Conservation (phyloP, 2,113 vertebrate species). For the Percina caprodes region DNA sequence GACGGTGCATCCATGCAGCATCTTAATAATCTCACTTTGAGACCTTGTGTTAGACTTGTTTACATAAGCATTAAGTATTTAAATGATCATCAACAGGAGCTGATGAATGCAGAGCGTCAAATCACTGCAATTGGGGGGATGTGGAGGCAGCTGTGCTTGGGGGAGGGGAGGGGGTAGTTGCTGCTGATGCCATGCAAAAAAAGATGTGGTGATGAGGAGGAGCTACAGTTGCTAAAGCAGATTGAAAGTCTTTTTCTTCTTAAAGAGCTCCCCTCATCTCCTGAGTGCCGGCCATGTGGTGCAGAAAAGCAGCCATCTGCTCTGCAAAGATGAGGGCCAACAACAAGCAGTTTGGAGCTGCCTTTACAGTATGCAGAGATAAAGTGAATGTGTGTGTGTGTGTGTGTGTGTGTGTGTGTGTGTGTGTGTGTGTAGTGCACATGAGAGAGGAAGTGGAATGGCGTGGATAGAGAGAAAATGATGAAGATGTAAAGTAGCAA, state of each 20-base stretch:
- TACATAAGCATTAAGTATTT: conserved; percentile 62
- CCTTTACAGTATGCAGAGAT: conserved; percentile 44
- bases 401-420: too few relatives aligned
- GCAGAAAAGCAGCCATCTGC: conserved; percentile 79
- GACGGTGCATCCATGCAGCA: conserved; percentile 32
- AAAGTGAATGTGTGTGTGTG: too few relatives aligned
- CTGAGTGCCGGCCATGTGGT: conserved; percentile 74
- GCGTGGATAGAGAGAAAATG: conserved; percentile 5
- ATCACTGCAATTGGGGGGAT: conserved; percentile 5
- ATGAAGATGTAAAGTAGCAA: conserved; percentile 37
- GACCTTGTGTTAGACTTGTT: conserved; percentile 65
- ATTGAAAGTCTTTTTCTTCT: conserved; percentile 81
- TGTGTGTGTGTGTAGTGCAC: conserved; percentile 1
- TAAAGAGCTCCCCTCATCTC: conserved; percentile 74
- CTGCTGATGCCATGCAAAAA: conserved; percentile 38
- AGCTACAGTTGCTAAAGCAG: conserved; percentile 71
- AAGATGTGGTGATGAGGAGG: conserved; percentile 54
- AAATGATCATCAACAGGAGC: conserved; percentile 56
- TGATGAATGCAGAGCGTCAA: conserved; percentile 23
- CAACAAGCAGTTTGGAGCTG: conserved; percentile 47
- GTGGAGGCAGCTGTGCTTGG: neutral
- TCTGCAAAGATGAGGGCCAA: conserved; percentile 69
- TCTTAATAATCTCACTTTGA: conserved; percentile 62
- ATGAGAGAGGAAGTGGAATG: conserved; percentile 35
- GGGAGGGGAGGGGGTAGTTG: neutral